phyloP scores from a whole-genome alignment of 37 sponge, comb jelly and placozoan genomes.

The Cliona cf. orientalis region DNA sequence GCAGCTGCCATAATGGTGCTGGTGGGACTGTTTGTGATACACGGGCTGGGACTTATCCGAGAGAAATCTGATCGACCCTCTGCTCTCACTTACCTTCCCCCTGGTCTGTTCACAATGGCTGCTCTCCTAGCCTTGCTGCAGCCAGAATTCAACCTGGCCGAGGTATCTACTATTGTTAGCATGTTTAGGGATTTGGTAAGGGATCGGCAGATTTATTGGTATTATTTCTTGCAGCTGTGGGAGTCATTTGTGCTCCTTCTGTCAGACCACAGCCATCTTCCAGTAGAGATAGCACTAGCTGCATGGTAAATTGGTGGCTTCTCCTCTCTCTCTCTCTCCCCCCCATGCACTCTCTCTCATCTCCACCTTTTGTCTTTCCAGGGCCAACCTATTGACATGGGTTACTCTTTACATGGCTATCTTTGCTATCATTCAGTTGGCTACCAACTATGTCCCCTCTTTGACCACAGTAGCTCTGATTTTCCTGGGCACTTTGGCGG shows the following conservation, averaged over 20 bases:
- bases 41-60: constrained; percentile 3
- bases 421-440: not conserved
- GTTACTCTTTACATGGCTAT: not conserved
- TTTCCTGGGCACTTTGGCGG: constrained; percentile 27
- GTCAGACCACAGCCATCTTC: not conserved
- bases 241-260: constrained; percentile 3
- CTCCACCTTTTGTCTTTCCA: not conserved
- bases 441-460: not conserved
- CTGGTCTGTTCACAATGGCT: constrained; percentile 42
- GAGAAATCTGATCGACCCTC: not conserved
- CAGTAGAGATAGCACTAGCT: constrained; percentile 15
- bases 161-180: constrained; percentile 27
- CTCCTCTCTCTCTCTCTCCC: constrained; percentile 6
- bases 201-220: not conserved
- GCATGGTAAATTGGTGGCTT: constrained; percentile 31
- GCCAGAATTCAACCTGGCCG: constrained; percentile 54
- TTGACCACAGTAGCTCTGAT: not conserved
- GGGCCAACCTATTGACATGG: constrained; percentile 33
- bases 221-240: constrained; percentile 20
- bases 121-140: constrained; percentile 57
- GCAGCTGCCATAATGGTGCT: constrained; percentile 26
- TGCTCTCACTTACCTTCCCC: constrained; percentile 31
- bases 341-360: not conserved
- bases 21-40: constrained; percentile 23
- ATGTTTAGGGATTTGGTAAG: not conserved